phyloP scores from a whole-genome alignment of 2,797 vertebrate species.

The Anabacerthia variegaticeps region DNA sequence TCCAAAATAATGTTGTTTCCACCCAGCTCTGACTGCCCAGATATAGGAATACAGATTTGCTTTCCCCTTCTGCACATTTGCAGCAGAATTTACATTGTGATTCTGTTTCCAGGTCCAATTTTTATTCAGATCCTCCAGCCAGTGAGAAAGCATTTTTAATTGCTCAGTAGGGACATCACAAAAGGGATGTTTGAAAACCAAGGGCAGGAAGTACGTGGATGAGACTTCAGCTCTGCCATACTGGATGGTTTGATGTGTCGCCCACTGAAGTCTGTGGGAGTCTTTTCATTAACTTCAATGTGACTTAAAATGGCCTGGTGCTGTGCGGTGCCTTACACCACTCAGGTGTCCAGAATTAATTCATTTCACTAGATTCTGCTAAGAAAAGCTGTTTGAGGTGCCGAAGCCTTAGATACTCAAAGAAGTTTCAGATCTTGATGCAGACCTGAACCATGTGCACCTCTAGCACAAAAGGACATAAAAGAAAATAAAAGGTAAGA shows the following conservation, averaged over 20 bases:
- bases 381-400: neutral
- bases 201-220: neutral
- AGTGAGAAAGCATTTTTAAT: neutral
- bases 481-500: neutral
- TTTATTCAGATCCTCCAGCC: neutral
- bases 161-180: neutral
- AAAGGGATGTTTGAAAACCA: neutral
- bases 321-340: neutral
- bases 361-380: neutral
- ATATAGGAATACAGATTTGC: neutral
- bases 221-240: neutral
- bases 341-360: neutral
- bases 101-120: neutral
- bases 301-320: neutral
- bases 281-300: conserved; percentile 19
- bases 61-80: neutral
- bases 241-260: neutral
- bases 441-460: neutral
- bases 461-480: neutral
- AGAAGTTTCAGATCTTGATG: neutral
- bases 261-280: conserved; percentile 11
- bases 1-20: neutral
- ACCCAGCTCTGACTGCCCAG: neutral
- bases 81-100: neutral
- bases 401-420: neutral